These are phyloP conservation scores for Crotalus helleri DNA, from an alignment of 2,113 vertebrate species.

Conservation along the genomic window DNA sequence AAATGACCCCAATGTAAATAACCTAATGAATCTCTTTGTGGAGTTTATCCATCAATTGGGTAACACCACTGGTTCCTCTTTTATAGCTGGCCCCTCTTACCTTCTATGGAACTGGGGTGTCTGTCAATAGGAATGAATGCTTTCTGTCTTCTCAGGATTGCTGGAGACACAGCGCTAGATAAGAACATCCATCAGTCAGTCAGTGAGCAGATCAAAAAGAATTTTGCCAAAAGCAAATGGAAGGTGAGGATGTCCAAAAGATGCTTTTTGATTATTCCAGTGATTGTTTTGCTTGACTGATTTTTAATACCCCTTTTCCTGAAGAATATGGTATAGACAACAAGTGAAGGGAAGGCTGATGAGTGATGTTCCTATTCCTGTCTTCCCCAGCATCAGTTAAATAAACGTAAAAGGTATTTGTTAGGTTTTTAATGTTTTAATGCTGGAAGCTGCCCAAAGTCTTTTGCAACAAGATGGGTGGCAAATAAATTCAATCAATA, in stretches of 20 bases:
- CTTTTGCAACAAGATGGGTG: neutral
- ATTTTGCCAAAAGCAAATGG: slow-evolving; percentile 99
- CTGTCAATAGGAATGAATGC: neutral
- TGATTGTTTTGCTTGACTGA: neutral
- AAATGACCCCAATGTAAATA: neutral
- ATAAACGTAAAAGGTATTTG: neutral
- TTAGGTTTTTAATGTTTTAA: neutral
- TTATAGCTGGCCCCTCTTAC: neutral
- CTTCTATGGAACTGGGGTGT: neutral
- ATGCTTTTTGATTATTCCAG: neutral
- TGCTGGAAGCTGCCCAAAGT: neutral
- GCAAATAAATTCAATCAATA: neutral
- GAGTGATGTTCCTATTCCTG: neutral
- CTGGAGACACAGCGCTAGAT: slow-evolving; percentile 91
- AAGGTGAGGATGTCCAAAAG: slow-evolving; percentile 74
- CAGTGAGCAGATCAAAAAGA: slow-evolving; percentile 97
- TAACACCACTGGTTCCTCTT: neutral
- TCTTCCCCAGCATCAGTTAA: neutral
- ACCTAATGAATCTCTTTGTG: neutral
- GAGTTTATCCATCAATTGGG: neutral
- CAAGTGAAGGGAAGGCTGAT: neutral
- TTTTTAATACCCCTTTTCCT: neutral
- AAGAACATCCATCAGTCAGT: slow-evolving; percentile 99
- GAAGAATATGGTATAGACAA: neutral
- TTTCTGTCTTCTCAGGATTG: slow-evolving; percentile 77